Evolutionary conservation across 2,113 vertebrate genomes (phyloP).

Genomic region (Bos indicus): DNA sequence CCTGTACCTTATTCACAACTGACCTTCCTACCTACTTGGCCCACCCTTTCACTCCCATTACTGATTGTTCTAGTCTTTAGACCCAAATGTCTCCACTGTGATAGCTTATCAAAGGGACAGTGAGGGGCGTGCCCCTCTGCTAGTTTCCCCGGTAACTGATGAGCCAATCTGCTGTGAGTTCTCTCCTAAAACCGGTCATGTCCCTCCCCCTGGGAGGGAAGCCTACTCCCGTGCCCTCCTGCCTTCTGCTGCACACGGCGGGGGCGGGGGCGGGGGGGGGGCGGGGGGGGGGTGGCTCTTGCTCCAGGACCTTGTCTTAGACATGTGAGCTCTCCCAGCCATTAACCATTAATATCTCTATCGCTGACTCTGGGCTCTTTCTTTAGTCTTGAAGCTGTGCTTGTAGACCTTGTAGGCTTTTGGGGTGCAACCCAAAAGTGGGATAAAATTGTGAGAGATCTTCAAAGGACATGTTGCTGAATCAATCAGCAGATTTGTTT

Average conservation of each 20-base stretch:
- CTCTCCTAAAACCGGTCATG: neutral
- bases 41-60: neutral
- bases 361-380: neutral
- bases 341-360: neutral
- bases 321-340: neutral
- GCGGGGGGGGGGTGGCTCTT: neutral
- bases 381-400: neutral
- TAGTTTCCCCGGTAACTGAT: neutral
- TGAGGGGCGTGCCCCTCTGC: neutral
- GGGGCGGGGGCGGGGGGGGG: fast-evolving
- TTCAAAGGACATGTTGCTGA: neutral
- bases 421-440: neutral
- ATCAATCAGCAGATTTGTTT: neutral
- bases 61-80: neutral
- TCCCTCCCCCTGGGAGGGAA: neutral
- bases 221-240: neutral
- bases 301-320: neutral
- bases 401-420: neutral
- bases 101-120: neutral
- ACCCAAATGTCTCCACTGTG: neutral
- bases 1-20: neutral
- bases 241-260: neutral
- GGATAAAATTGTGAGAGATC: neutral
- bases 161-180: neutral
- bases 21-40: neutral